Percentiles rank a stretch among this genome's conserved stretches.
These are phyloP conservation scores for Drosophila burlai DNA, from an alignment of 1,140 invertebrate genomes.

Conservation along the genomic window DNA sequence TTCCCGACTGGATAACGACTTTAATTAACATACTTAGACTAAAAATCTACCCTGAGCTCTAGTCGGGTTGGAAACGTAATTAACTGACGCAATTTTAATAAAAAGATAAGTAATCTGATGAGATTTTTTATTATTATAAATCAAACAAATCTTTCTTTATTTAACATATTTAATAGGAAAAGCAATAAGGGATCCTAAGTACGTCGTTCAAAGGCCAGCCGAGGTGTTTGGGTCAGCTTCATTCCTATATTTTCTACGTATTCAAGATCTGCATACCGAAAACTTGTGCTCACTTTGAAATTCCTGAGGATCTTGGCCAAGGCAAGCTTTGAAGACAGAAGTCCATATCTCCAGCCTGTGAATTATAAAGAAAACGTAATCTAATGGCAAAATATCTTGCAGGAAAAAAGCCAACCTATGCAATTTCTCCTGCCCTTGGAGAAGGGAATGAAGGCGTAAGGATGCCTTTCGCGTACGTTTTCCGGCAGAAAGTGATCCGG, in stretches of 20 bases:
- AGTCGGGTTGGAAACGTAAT: too few relatives aligned
- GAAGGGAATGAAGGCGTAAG: conserved; percentile 77
- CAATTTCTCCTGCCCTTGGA: conserved; percentile 72
- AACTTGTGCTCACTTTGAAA: conserved; percentile 44
- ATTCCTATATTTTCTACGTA: conserved; percentile 54
- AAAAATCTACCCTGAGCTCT: neutral
- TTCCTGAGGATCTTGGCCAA: conserved; percentile 61
- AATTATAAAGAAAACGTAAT: neutral
- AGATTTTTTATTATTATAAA: too few relatives aligned
- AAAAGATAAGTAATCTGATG: neutral
- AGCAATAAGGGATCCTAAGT: neutral
- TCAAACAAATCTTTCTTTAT: neutral
- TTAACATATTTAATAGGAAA: neutral
- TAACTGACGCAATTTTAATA: too few relatives aligned
- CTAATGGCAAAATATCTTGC: neutral
- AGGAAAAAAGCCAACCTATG: conserved; percentile 59
- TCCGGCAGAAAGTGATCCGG: conserved; percentile 76
- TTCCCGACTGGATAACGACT: neutral
- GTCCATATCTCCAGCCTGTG: conserved; percentile 62
- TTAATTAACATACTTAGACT: neutral
- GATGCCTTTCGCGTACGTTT: conserved; percentile 55
- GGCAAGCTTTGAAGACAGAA: conserved; percentile 54
- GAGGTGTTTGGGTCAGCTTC: conserved; percentile 14
- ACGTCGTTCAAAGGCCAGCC: neutral
- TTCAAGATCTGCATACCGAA: conserved; percentile 36